Base-by-base conservation (phyloP, 2,888 invertebrate genomes). In the Agrochola macilenta region DNA sequence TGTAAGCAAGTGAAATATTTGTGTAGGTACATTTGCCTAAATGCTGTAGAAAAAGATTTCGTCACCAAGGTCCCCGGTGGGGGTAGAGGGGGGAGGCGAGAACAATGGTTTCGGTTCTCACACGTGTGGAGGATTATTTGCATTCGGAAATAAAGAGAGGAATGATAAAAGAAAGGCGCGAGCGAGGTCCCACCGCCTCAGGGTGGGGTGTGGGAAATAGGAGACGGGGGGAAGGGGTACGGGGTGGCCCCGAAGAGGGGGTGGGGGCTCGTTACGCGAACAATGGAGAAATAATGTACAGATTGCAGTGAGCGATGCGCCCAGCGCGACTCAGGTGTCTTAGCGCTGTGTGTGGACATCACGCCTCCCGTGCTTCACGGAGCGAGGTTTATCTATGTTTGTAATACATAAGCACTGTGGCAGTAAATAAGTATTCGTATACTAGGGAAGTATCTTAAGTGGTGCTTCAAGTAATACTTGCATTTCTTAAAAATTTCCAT, bases 51-150 rank as follows among this genome's bases (percentile, higher is more conserved):
- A 95, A 95, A 95, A 95, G 95, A 96, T 96, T 95, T 96, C 96
- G 96, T 96, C 96, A 96, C 96, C 96, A 95, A 96, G 95, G 96
- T 95, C 95, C 95, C 95, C 94, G 92, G 93, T 92, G 95, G 93
- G 92, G 93, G 92, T 88, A 90, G 92, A 91, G 93, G 85, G 92
- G 95, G 95, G 93, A 93, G 95, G 96, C 94, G 95, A 95, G 96
- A 96, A 96, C 97, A 96, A 96, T 96, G 97, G 96, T 96, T 97
- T 97, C 96, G 96, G 96, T 97, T 97, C 97, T 97, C 97, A 97
- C 97, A 97, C 97, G 97, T 97, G 96, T 96, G 97, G 97, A 96
- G 96, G 97, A 97, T 97, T 97, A 97, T 97, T 97, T 97, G 97
- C 97, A 97, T 97, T 97, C 97, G 97, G 97, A 96, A 96, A 96